Percentiles rank a stretch among this genome's conserved stretches.
phyloP scores from a whole-genome alignment of 2,113 vertebrate species.

The Isichthys henryi region DNA sequence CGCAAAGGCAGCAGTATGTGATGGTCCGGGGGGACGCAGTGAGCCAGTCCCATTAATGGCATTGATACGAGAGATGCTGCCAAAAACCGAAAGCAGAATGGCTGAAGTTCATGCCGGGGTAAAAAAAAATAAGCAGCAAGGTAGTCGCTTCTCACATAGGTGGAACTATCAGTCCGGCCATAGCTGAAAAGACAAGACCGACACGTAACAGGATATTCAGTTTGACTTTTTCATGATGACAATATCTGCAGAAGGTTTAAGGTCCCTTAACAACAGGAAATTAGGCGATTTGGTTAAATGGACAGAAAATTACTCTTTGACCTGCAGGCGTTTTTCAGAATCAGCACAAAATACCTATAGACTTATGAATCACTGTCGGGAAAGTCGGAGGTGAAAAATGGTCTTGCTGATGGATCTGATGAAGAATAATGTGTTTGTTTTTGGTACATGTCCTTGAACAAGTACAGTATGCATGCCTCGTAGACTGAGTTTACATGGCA shows the following conservation, averaged over 20 bases:
- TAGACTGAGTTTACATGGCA: conserved; percentile 36
- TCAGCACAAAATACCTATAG: background rate
- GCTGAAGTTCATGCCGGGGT: background rate
- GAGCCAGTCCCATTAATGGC: background rate
- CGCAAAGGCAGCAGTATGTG: background rate
- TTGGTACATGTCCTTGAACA: background rate
- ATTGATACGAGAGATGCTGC: background rate
- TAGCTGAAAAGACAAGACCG: conserved; percentile 52
- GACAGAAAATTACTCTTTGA: background rate
- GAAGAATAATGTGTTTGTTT: conserved; percentile 6
- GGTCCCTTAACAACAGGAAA: background rate
- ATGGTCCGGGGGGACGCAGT: background rate
- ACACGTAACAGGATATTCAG: background rate
- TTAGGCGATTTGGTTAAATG: background rate
- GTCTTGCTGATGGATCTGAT: background rate
- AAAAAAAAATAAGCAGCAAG: background rate
- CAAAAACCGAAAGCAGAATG: background rate
- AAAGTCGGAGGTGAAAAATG: background rate
- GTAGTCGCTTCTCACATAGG: conserved; percentile 61
- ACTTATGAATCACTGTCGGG: background rate
- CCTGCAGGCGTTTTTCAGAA: background rate
- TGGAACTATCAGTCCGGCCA: conserved; percentile 72
- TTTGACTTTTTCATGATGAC: background rate
- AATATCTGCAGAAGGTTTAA: background rate
- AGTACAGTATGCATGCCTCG: background rate